Evolutionary conservation across 37 sponge, comb jelly and placozoan genomes (phyloP).

Genomic region (Beroe ovata): DNA sequence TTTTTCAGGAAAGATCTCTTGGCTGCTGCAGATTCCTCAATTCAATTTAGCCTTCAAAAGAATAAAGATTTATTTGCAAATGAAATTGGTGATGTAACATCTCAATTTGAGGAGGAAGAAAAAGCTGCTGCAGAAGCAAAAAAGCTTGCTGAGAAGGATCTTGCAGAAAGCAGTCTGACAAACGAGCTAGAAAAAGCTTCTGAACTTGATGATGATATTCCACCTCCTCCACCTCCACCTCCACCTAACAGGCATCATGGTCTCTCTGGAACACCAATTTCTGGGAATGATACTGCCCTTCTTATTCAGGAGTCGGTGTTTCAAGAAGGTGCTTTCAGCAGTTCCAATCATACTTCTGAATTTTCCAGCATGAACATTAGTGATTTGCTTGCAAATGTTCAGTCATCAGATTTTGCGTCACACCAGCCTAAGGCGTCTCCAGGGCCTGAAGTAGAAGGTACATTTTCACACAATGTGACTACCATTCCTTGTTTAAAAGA

Average conservation of each 20-base stretch:
- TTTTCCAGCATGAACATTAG: conserved; percentile 20
- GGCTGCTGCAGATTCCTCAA: conserved; percentile 11
- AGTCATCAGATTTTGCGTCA: conserved; percentile 45
- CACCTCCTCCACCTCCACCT: conserved; percentile 48
- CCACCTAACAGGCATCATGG: neutral
- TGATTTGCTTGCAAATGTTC: conserved; percentile 25
- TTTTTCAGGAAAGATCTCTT: conserved; percentile 64
- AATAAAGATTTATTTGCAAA: conserved; percentile 18
- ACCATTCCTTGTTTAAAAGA: neutral
- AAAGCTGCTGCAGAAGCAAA: conserved; percentile 36
- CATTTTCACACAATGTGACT: neutral
- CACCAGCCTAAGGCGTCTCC: neutral
- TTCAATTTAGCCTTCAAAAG: conserved; percentile 53
- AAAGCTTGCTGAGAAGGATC: conserved; percentile 8
- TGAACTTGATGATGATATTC: neutral
- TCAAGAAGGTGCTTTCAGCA: neutral
- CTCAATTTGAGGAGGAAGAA: conserved; percentile 46
- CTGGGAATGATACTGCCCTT: conserved; percentile 54
- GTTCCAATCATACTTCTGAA: neutral
- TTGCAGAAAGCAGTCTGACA: neutral
- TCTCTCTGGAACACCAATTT: neutral
- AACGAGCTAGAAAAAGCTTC: neutral
- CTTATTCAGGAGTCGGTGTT: conserved; percentile 42
- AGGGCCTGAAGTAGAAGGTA: neutral
- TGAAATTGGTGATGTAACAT: conserved; percentile 12